Evolutionary conservation across 1,140 invertebrate species (phyloP).

Genomic region (Muscidifurax raptorellus): DNA sequence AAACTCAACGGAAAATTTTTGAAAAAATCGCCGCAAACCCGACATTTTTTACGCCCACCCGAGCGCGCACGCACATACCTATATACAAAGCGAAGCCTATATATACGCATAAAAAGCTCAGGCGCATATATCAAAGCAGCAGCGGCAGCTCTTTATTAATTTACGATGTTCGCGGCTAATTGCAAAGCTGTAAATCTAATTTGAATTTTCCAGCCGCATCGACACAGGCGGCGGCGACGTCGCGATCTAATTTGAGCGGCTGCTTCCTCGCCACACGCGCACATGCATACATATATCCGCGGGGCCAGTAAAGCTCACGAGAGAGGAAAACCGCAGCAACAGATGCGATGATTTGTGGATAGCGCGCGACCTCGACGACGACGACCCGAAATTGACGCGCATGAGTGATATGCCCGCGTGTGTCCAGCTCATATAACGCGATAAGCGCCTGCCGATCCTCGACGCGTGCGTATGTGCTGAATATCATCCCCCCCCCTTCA

Average conservation of each 20-base stretch:
- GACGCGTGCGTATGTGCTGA: too few relatives aligned
- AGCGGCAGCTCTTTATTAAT: conserved; percentile 5
- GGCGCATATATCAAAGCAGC: background rate
- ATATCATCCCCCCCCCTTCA: too few relatives aligned
- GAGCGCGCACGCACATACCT: too few relatives aligned
- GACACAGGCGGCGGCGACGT: conserved; percentile 41
- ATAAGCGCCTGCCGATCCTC: conserved; percentile 28
- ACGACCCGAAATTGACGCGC: conserved; percentile 20
- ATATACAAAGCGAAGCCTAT: too few relatives aligned
- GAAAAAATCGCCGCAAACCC: too few relatives aligned
- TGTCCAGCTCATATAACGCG: background rate
- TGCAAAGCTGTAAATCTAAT: conserved; percentile 48
- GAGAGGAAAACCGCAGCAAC: conserved; percentile 51
- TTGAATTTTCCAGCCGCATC: conserved; percentile 49
- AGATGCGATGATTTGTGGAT: conserved; percentile 57
- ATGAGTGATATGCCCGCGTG: background rate
- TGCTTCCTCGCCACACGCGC: background rate
- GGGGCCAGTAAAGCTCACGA: background rate
- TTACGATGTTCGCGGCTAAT: conserved; percentile 23
- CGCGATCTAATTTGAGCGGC: conserved; percentile 49
- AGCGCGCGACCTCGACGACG: conserved; percentile 1
- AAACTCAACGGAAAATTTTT: too few relatives aligned
- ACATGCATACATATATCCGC: background rate
- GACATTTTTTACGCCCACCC: too few relatives aligned
- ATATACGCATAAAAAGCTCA: background rate